Evolutionary conservation across 1,140 invertebrate genomes (phyloP).

Genomic region (Zophobas morio): DNA sequence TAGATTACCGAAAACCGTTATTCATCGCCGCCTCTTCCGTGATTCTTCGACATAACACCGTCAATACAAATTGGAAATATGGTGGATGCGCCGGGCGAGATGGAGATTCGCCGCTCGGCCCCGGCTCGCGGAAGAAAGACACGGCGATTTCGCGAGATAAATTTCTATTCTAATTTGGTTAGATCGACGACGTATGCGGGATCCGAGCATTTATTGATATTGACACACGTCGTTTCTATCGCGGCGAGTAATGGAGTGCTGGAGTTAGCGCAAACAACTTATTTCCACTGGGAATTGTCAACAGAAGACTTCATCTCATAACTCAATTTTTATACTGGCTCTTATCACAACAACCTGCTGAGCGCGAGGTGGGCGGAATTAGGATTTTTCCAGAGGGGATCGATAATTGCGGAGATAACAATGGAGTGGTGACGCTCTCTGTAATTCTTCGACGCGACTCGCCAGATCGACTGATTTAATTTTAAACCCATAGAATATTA

Average conservation of each 20-base stretch:
- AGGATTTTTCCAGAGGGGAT: conserved; percentile 24
- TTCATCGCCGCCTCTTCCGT: conserved; percentile 16
- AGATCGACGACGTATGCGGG: conserved; percentile 45
- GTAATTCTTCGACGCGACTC: background rate
- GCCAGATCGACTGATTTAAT: background rate
- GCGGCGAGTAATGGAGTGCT: conserved; percentile 62
- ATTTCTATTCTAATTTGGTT: conserved; percentile 47
- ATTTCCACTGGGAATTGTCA: conserved; percentile 66
- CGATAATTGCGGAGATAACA: conserved; percentile 11
- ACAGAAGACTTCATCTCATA: conserved; percentile 66
- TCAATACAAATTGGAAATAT: conserved; percentile 19
- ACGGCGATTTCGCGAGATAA: conserved; percentile 17
- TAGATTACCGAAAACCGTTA: conserved; percentile 20
- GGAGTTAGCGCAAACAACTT: conserved; percentile 64
- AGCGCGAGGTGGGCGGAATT: conserved; percentile 29
- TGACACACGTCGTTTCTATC: conserved; percentile 60
- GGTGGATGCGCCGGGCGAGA: conserved; percentile 16
- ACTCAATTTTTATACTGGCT: conserved; percentile 64
- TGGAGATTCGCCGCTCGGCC: too few relatives aligned
- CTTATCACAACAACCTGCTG: conserved; percentile 64
- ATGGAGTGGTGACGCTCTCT: too few relatives aligned
- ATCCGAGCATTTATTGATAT: conserved; percentile 59
- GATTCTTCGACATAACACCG: conserved; percentile 20
- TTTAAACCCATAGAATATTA: too few relatives aligned
- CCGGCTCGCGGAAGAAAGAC: background rate